Base-by-base conservation (phyloP, 2,888 invertebrate genomes). In the Augochlorella aurata region DNA sequence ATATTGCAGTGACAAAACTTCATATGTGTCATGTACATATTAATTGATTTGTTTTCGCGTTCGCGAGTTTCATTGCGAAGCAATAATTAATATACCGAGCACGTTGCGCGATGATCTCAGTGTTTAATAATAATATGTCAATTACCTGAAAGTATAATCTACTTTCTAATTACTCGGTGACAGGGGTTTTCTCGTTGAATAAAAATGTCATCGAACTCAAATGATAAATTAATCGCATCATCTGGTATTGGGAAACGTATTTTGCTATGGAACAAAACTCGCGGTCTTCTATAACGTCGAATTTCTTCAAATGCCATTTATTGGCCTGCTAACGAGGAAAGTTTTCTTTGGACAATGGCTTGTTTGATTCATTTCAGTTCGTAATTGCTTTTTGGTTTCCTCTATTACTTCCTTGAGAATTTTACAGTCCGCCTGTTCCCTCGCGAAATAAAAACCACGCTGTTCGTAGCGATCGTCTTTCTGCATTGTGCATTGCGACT, bases 31-130 rank as follows among this genome's bases (percentile, higher is more conserved):
- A 21, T 44, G 24, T 65, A 45, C n/a, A 44, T 50, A 21, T 52
- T 70, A 70, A 70, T 70, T 65, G 63, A 76, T 76, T 50, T 44
- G 63, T 76, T 69, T 68, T 16, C 68, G 18, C 49, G 54, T 16
- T 29, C 66, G 14, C 63, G 50, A 24, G 24, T 52, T 12, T 45
- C 18, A 45, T n/a, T 14, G 49, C 58, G 14, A 52, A 24, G 49
- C 49, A 63, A 76, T 65, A 3, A 65, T 52, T 45, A n/a, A 7
- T 52, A 52, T 44, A 49, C 21, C 12, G 8, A 38, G n/a, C n/a
- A 3, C 50, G 7, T 50, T n/a, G 63, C 44, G 16, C 38, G 44
- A 66, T 16, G 44, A 66, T 52, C 24, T 24, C 49, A 21, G 44
- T 50, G 44, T 44, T 49, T 38, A 21, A 29, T 38, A 29, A 65